These are phyloP conservation scores for Carettochelys insculpta DNA, from an alignment of 2,113 vertebrate genomes.

Conservation along the genomic window DNA sequence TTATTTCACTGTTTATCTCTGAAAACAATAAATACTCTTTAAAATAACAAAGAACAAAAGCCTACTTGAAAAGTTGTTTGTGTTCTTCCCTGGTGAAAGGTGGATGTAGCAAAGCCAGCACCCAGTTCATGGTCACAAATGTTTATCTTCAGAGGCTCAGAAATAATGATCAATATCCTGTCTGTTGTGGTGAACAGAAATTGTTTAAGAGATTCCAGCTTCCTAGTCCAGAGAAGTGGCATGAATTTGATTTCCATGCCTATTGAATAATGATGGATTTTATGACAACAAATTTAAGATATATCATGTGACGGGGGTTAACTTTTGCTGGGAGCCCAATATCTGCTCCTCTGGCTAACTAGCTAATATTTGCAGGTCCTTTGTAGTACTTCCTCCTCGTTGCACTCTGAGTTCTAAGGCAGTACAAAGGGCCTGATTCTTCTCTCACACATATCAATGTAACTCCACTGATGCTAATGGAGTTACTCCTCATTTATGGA, in stretches of 20 bases:
- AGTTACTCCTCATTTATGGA: not conserved
- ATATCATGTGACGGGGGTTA: constrained; percentile 35
- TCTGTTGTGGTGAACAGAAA: constrained; percentile 52
- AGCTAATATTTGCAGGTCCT: not conserved
- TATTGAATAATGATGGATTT: constrained; percentile 73
- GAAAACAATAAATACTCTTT: not conserved
- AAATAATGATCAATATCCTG: constrained; percentile 35
- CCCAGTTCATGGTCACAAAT: constrained; percentile 2
- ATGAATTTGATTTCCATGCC: constrained; percentile 57
- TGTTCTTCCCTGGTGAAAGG: not conserved
- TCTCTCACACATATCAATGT: not conserved
- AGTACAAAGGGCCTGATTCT: not conserved
- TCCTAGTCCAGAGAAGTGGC: constrained; percentile 41
- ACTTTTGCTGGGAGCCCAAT: constrained; percentile 59
- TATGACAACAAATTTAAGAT: constrained; percentile 66
- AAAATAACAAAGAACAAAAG: not conserved
- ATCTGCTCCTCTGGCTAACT: constrained; percentile 25
- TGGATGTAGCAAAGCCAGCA: not conserved
- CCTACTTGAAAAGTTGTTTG: not conserved
- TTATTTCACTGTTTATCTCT: not conserved
- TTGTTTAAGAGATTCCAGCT: constrained; percentile 39
- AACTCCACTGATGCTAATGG: not conserved
- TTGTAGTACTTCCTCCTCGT: not conserved
- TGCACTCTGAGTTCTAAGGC: not conserved
- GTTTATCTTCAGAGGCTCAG: constrained; percentile 25